Evolutionary conservation across 2,113 vertebrate species (phyloP).

Genomic region (Lynx canadensis): DNA sequence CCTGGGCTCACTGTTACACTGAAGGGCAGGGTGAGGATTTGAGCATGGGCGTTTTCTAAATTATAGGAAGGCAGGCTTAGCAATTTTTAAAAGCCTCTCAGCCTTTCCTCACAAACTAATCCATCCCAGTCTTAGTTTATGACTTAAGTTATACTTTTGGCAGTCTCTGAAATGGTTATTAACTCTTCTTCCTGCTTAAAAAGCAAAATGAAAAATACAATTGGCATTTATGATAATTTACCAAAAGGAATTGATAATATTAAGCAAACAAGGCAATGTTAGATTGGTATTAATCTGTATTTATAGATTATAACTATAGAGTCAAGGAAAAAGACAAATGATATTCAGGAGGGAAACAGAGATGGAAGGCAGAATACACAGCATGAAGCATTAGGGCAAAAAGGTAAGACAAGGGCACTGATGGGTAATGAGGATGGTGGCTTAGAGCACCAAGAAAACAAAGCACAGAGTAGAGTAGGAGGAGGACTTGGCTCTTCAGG

Average conservation of each 20-base stretch:
- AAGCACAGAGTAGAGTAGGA: neutral
- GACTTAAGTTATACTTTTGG: neutral
- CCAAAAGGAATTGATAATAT: neutral
- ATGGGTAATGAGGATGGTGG: neutral
- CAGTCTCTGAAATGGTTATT: neutral
- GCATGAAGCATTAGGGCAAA: neutral
- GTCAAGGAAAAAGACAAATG: constrained; percentile 2
- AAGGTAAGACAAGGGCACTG: neutral
- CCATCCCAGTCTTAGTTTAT: neutral
- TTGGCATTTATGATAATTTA: neutral
- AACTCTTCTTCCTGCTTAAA: constrained; percentile 36
- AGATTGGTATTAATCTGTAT: neutral
- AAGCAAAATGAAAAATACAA: constrained; percentile 15
- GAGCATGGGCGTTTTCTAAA: neutral
- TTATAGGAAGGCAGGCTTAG: neutral
- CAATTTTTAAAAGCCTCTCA: neutral
- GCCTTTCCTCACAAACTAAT: neutral
- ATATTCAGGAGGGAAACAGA: neutral
- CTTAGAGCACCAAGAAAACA: neutral
- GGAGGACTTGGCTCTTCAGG: neutral
- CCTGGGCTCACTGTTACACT: neutral
- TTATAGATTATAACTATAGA: neutral
- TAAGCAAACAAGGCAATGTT: neutral
- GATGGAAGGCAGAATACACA: neutral
- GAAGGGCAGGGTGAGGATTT: neutral